Percentiles rank a stretch among this genome's conserved stretches.
phyloP scores from a whole-genome alignment of 2,888 invertebrate species.

The Oscheius sp. region DNA sequence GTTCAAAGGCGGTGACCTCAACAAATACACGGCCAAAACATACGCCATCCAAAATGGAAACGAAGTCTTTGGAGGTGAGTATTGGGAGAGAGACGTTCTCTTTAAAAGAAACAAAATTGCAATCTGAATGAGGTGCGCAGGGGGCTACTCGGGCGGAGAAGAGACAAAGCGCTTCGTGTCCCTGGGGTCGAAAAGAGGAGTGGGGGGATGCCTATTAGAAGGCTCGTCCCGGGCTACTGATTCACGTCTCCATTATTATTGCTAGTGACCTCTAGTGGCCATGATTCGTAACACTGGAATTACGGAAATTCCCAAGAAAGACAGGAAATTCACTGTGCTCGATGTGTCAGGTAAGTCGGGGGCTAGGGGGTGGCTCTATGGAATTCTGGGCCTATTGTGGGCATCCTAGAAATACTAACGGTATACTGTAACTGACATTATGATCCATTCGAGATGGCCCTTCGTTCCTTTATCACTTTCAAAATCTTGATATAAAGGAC shows the following conservation, averaged over 20 bases:
- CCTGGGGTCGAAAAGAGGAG: constrained; percentile 13
- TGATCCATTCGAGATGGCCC: too few species aligned
- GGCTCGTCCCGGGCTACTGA: constrained; percentile 17
- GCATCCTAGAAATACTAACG: too few species aligned
- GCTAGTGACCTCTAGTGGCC: not conserved
- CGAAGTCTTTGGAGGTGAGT: constrained; percentile 71
- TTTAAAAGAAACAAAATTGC: constrained; percentile 6
- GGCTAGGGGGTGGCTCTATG: too few species aligned
- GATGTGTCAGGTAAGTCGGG: constrained; percentile 27
- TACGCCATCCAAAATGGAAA: constrained; percentile 72
- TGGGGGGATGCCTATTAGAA: constrained; percentile 28
- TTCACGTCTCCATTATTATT: constrained; percentile 16
- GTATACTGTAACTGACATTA: too few species aligned
- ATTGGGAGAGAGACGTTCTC: too few species aligned
- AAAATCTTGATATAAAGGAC: too few species aligned
- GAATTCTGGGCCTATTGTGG: too few species aligned
- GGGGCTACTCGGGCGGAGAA: constrained; percentile 9
- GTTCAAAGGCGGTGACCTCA: constrained; percentile 71
- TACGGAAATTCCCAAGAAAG: constrained; percentile 34
- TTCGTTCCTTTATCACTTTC: too few species aligned
- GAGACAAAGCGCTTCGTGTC: constrained; percentile 31
- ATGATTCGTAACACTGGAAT: constrained; percentile 35
- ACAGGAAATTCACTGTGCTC: constrained; percentile 28
- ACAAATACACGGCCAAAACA: constrained; percentile 72
- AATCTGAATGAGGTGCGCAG: constrained; percentile 23